phyloP scores from a whole-genome alignment of 2,888 invertebrate species.

The Neoscelio sp. region DNA sequence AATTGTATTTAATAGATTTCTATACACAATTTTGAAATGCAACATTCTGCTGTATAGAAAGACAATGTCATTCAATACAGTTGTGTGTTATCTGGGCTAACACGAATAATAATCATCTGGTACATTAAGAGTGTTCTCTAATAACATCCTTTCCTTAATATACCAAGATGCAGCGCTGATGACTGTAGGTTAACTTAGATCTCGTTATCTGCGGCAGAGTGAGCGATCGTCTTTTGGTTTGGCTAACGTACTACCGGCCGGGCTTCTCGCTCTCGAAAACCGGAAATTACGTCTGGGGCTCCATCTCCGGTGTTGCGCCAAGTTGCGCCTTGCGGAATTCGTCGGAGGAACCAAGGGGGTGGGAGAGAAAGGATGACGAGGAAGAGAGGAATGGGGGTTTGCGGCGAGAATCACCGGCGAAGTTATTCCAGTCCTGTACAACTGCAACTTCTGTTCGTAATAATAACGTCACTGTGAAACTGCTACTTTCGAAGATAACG shows the following conservation, averaged over 20 bases:
- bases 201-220: conserved; percentile 71
- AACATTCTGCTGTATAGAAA: too few species aligned
- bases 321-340: conserved; percentile 72
- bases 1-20: too few species aligned
- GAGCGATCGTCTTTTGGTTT: conserved; percentile 80
- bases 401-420: conserved; percentile 55
- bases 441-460: conserved; percentile 68
- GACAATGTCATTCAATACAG: too few species aligned
- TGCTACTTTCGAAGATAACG: conserved; percentile 49
- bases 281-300: conserved; percentile 83
- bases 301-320: conserved; percentile 82
- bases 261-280: conserved; percentile 74
- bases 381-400: conserved; percentile 35
- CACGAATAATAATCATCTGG: background rate
- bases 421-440: conserved; percentile 77
- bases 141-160: conserved; percentile 8
- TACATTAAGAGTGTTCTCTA: too few species aligned
- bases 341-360: conserved; percentile 45
- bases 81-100: too few species aligned
- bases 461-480: conserved; percentile 65
- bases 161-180: conserved; percentile 43
- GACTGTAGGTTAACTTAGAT: conserved; percentile 69
- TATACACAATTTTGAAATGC: too few species aligned
- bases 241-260: conserved; percentile 76
- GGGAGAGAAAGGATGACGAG: conserved; percentile 4